These are phyloP conservation scores for Ciconia stormi DNA, from an alignment of 2,113 vertebrate genomes.

Conservation along the genomic window DNA sequence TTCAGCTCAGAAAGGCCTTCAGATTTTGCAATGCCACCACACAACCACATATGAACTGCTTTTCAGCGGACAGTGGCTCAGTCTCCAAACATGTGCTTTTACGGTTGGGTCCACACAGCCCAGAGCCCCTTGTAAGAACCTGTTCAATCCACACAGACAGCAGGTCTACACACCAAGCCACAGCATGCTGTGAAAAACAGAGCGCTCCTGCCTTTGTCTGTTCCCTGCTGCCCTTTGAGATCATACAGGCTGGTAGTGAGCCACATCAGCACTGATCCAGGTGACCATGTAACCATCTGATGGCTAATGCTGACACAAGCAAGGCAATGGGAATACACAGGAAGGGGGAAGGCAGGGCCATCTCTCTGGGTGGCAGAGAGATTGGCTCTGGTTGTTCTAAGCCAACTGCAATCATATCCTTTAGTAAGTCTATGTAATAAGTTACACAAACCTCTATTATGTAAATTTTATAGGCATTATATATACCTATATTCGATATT, in stretches of 20 bases:
- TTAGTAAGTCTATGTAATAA: not conserved
- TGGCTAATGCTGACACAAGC: not conserved
- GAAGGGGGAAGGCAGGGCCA: not conserved
- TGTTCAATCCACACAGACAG: not conserved
- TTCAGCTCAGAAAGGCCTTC: not conserved
- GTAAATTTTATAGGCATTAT: not conserved
- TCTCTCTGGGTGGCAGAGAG: not conserved
- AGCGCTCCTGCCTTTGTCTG: not conserved
- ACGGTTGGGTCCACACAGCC: not conserved
- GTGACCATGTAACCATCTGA: not conserved
- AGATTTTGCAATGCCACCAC: not conserved
- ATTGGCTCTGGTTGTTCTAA: not conserved
- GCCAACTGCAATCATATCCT: not conserved
- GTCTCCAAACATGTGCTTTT: not conserved
- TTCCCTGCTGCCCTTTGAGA: not conserved
- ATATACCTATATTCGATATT: not conserved
- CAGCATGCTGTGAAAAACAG: not conserved
- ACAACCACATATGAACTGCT: not conserved
- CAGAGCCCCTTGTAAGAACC: not conserved
- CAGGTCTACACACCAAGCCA: not conserved
- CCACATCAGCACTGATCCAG: not conserved
- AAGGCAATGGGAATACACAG: not conserved
- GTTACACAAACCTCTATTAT: not conserved
- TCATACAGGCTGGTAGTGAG: not conserved
- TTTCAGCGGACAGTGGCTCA: not conserved